A percentile compares a stretch with the other conserved stretches of the same genome.
Conservation (phyloP, 2,797 vertebrate genomes). For the Amphiprion clarkii region DNA sequence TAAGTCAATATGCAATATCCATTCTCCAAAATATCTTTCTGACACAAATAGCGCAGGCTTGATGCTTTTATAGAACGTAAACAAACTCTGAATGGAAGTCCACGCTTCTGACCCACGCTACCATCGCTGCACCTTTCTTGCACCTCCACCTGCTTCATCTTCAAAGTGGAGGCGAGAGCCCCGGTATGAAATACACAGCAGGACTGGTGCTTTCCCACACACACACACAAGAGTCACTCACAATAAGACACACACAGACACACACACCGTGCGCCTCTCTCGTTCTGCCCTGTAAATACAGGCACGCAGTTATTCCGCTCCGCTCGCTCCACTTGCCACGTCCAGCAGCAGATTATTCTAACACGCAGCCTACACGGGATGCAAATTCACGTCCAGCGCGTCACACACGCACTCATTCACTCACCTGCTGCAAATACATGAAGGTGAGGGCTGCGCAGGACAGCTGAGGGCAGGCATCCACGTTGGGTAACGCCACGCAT, state of each 20-base stretch:
- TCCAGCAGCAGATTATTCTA: conserved; percentile 5
- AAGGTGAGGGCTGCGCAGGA: conserved; percentile 98
- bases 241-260: too few species aligned
- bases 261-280: background rate
- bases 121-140: background rate
- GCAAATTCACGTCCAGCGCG: background rate
- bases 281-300: background rate
- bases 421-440: conserved; percentile 97
- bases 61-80: background rate
- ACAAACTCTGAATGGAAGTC: background rate
- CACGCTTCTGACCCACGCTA: background rate
- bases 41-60: background rate
- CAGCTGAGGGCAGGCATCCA: conserved; percentile 96
- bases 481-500: conserved; percentile 95
- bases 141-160: background rate
- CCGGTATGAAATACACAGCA: background rate
- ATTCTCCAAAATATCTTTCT: too few species aligned
- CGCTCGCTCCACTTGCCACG: conserved; percentile 24
- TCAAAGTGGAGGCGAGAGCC: background rate
- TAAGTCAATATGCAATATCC: too few species aligned
- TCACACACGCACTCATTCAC: conserved; percentile 26
- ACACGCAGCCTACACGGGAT: conserved; percentile 6
- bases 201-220: background rate
- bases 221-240: too few species aligned
- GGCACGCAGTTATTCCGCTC: conserved; percentile 9